A percentile compares a stretch with the other conserved stretches of the same genome.
Conservation (phyloP, 2,797 vertebrate genomes). For the Diplodus sargus region DNA sequence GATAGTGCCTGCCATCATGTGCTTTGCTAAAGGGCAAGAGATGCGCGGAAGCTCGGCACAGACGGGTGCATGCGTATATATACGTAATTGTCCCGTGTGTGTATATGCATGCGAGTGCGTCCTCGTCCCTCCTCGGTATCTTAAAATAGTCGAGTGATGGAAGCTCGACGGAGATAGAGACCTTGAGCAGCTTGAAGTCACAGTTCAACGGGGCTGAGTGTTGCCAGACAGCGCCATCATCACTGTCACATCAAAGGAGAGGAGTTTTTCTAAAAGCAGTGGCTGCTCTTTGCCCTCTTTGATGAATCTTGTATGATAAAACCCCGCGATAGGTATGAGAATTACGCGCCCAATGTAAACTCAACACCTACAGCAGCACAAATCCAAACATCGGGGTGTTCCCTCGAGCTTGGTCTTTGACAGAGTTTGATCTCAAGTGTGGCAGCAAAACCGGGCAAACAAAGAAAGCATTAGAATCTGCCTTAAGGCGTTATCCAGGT, state of each 20-base stretch:
- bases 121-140: slow-evolving; percentile 69
- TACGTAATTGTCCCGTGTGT: slow-evolving; percentile 49
- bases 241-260: slow-evolving; percentile 79
- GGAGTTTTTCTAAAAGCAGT: slow-evolving; percentile 64
- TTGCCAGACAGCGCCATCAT: slow-evolving; percentile 79
- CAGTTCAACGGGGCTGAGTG: slow-evolving; percentile 79
- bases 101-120: slow-evolving; percentile 9
- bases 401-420: slow-evolving; percentile 3
- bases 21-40: slow-evolving; percentile 77
- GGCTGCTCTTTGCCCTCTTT: slow-evolving; percentile 64
- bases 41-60: slow-evolving; percentile 46
- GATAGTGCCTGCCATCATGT: slow-evolving; percentile 82
- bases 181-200: slow-evolving; percentile 76
- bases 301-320: slow-evolving; percentile 60
- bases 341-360: slow-evolving; percentile 23
- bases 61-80: slow-evolving; percentile 50
- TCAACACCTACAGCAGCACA: neutral
- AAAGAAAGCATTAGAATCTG: slow-evolving; percentile 13
- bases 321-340: slow-evolving; percentile 23
- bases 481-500: slow-evolving; percentile 10
- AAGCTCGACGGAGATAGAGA: slow-evolving; percentile 78
- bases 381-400: slow-evolving; percentile 34
- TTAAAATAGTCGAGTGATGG: slow-evolving; percentile 87
- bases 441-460: slow-evolving; percentile 9
- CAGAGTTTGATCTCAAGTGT: slow-evolving; percentile 18